Conservation (phyloP, 1,140 invertebrate species). For the Bursaphelenchus mucronatus region DNA sequence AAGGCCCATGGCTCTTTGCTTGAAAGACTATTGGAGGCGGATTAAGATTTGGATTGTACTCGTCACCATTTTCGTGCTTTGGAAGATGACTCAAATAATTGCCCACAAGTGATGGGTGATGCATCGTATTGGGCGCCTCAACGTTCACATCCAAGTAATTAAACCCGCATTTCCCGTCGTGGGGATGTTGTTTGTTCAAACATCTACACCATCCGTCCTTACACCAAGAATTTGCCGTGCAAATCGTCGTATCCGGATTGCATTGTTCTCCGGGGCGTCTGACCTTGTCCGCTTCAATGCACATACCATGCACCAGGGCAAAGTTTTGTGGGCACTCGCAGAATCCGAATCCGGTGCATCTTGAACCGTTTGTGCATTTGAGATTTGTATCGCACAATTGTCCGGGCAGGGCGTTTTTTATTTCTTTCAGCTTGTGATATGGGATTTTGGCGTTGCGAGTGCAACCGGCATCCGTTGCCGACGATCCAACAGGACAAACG, state of each 20-base stretch:
- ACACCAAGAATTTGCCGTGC: slow-evolving; percentile 31
- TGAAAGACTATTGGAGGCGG: too few relatives aligned
- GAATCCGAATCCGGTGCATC: slow-evolving; percentile 30
- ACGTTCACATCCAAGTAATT: too few relatives aligned
- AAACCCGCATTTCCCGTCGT: too few relatives aligned
- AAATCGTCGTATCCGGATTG: slow-evolving; percentile 26
- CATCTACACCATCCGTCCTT: slow-evolving; percentile 30
- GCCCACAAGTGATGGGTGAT: too few relatives aligned
- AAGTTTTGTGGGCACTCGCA: slow-evolving; percentile 20
- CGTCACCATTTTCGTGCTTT: too few relatives aligned
- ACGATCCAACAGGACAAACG: slow-evolving; percentile 38
- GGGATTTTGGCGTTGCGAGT: slow-evolving; percentile 32
- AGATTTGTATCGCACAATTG: slow-evolving; percentile 28
- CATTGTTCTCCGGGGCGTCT: slow-evolving; percentile 24
- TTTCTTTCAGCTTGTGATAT: slow-evolving; percentile 7
- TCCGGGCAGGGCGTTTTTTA: slow-evolving; percentile 16
- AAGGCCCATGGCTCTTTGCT: too few relatives aligned
- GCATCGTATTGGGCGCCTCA: too few relatives aligned
- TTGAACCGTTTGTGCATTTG: slow-evolving; percentile 25
- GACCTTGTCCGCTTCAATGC: slow-evolving; percentile 21
- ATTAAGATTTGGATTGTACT: too few relatives aligned
- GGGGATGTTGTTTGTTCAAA: slow-evolving; percentile 2
- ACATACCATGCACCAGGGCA: slow-evolving; percentile 28
- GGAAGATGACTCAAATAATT: too few relatives aligned
- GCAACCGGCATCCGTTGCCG: slow-evolving; percentile 12